A percentile compares a stretch with the other conserved stretches of the same genome.
These are phyloP conservation scores for Drosophila vallismaia DNA, from an alignment of 2,888 invertebrate genomes.

Conservation along the genomic window DNA sequence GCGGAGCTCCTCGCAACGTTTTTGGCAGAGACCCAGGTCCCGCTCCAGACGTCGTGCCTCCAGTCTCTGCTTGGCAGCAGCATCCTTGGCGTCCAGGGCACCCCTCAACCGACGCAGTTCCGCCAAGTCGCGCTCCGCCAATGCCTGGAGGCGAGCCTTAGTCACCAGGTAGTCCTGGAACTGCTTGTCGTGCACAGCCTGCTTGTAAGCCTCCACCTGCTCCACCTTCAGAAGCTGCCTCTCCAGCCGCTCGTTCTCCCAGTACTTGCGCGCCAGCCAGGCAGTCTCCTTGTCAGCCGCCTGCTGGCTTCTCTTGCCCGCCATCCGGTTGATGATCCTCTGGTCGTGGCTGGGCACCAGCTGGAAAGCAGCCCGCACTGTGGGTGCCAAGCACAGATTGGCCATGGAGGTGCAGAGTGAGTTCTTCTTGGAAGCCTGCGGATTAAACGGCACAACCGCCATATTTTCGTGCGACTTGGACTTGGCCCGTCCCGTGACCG, in stretches of 20 bases:
- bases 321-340: slow-evolving; percentile 84
- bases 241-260: slow-evolving; percentile 83
- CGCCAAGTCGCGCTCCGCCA: slow-evolving; percentile 79
- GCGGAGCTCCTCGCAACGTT: slow-evolving; percentile 79
- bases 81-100: slow-evolving; percentile 80
- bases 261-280: slow-evolving; percentile 83
- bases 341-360: slow-evolving; percentile 82
- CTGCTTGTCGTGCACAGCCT: slow-evolving; percentile 81
- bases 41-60: slow-evolving; percentile 78
- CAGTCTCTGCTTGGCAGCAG: slow-evolving; percentile 77
- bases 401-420: slow-evolving; percentile 81
- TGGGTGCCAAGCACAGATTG: slow-evolving; percentile 81
- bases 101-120: slow-evolving; percentile 78
- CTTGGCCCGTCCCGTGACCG: slow-evolving; percentile 58
- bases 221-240: slow-evolving; percentile 82
- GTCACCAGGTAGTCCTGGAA: slow-evolving; percentile 81
- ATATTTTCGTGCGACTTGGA: slow-evolving; percentile 61
- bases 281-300: slow-evolving; percentile 81
- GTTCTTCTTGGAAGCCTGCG: slow-evolving; percentile 6
- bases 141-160: slow-evolving; percentile 80
- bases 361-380: slow-evolving; percentile 78
- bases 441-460: slow-evolving; percentile 41
- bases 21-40: slow-evolving; percentile 76
- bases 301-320: slow-evolving; percentile 80
- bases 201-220: slow-evolving; percentile 82